Conservation (phyloP, 2,113 vertebrate genomes). For the Zootoca vivipara region DNA sequence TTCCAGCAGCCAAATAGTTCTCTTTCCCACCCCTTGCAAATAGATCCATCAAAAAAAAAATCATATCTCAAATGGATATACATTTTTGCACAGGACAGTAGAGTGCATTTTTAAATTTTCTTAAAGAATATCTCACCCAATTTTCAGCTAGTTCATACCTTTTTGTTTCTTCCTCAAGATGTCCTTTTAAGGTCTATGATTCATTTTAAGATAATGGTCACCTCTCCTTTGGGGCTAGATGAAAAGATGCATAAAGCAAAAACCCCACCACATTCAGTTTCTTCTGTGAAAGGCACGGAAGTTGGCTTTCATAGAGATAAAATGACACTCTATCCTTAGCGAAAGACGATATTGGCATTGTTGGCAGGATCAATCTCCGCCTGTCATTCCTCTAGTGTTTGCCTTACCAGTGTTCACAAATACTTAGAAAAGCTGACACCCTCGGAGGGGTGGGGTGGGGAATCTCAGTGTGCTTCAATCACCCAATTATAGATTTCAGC, state of each 20-base stretch:
- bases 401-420: neutral
- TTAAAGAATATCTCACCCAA: conserved; percentile 39
- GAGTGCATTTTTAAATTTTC: conserved; percentile 6
- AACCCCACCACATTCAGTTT: conserved; percentile 8
- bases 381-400: conserved; percentile 9
- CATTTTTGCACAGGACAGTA: conserved; percentile 49
- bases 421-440: conserved; percentile 14
- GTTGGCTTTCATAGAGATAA: neutral
- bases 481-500: conserved; percentile 3
- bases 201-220: conserved; percentile 35
- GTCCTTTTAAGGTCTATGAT: conserved; percentile 27
- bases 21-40: conserved; percentile 51
- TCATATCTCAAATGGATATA: conserved; percentile 63
- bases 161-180: conserved; percentile 34
- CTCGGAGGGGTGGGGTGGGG: neutral
- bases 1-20: conserved; percentile 54
- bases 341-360: neutral
- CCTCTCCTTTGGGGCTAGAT: conserved; percentile 46
- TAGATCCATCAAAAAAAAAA: conserved; percentile 63
- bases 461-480: conserved; percentile 20
- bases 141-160: conserved; percentile 57
- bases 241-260: conserved; percentile 54
- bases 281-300: conserved; percentile 30
- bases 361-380: conserved; percentile 8
- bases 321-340: neutral